These are phyloP conservation scores for Leptinotarsa texana DNA, from an alignment of 1,140 invertebrate species.

Conservation along the genomic window DNA sequence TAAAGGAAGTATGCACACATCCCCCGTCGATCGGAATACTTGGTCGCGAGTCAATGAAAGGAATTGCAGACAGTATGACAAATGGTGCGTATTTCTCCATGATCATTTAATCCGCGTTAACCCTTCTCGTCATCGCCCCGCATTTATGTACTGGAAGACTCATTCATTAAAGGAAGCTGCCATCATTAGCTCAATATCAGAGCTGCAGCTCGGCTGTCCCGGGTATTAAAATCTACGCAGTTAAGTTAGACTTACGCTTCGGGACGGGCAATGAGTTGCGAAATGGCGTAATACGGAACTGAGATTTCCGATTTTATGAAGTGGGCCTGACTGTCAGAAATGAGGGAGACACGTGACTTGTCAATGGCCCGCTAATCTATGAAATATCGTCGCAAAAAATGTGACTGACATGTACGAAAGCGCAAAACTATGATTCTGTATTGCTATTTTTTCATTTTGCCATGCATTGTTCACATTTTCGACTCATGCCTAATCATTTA, in stretches of 20 bases:
- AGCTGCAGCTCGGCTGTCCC: not conserved
- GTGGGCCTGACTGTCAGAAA: no score
- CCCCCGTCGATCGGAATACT: slow-evolving; percentile 5
- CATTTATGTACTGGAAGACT: slow-evolving; percentile 34
- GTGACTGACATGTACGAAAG: no score
- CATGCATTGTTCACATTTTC: no score
- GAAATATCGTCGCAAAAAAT: no score
- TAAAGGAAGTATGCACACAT: slow-evolving; percentile 1
- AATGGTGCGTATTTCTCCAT: slow-evolving; percentile 52
- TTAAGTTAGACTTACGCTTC: not conserved
- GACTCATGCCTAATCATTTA: no score
- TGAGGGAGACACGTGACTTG: no score
- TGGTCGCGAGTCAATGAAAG: slow-evolving; percentile 8
- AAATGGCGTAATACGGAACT: not conserved
- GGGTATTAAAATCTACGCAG: not conserved
- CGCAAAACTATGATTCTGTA: no score
- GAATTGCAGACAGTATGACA: slow-evolving; percentile 47
- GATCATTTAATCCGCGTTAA: slow-evolving; percentile 53
- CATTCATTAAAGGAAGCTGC: slow-evolving; percentile 16
- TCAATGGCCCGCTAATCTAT: no score
- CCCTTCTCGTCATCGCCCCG: slow-evolving; percentile 50
- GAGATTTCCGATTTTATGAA: no score
- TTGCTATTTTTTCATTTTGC: no score
- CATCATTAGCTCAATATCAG: not conserved
- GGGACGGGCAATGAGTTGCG: not conserved